Conservation (phyloP, 2,888 invertebrate species). For the Eulithis testata region DNA sequence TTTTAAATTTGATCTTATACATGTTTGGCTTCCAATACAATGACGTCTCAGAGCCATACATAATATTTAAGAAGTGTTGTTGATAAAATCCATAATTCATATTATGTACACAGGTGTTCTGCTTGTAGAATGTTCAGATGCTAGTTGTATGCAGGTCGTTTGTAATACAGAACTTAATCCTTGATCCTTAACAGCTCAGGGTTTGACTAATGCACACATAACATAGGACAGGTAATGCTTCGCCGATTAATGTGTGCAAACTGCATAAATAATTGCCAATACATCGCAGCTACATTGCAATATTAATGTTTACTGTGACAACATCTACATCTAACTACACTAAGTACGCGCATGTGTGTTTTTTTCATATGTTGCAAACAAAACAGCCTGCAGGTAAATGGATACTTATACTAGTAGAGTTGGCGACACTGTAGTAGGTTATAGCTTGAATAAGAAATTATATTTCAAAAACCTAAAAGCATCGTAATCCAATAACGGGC, state of each 20-base stretch:
- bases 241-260: constrained; percentile 59
- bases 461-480: not conserved
- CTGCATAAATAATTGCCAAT: constrained; percentile 59
- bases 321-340: constrained; percentile 16
- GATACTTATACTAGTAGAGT: too few relatives aligned
- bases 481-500: constrained; percentile 1
- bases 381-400: too few relatives aligned
- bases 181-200: constrained; percentile 35
- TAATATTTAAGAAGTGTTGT: too few relatives aligned
- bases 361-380: too few relatives aligned
- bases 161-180: constrained; percentile 9
- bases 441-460: too few relatives aligned
- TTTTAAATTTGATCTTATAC: too few relatives aligned
- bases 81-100: too few relatives aligned
- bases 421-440: too few relatives aligned
- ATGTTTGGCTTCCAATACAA: too few relatives aligned
- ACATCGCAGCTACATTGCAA: constrained; percentile 32
- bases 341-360: not conserved
- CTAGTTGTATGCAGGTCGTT: not conserved
- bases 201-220: constrained; percentile 58
- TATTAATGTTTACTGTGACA: constrained; percentile 42
- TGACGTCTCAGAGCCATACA: too few relatives aligned
- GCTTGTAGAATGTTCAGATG: too few relatives aligned
- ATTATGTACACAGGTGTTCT: too few relatives aligned
- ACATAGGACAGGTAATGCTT: constrained; percentile 53